These are phyloP conservation scores for Notothenia coriiceps DNA, from an alignment of 2,113 vertebrate genomes.

Conservation along the genomic window DNA sequence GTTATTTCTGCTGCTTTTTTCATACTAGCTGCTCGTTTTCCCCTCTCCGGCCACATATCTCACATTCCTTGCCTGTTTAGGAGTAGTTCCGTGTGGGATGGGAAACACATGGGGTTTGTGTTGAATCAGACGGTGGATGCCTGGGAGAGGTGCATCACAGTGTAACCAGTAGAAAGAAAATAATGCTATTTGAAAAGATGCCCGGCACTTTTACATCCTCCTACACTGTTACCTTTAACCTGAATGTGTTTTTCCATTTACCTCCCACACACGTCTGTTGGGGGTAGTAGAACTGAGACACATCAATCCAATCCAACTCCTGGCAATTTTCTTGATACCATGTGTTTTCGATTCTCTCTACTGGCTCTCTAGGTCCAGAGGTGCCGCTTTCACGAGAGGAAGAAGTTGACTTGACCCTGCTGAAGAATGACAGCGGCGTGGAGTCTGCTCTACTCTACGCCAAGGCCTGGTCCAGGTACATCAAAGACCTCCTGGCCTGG, in stretches of 20 bases:
- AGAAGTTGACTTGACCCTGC: conserved; percentile 90
- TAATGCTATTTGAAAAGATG: conserved; percentile 43
- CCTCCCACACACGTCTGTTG: conserved; percentile 35
- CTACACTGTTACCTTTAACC: conserved; percentile 32
- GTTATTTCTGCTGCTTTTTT: conserved; percentile 78
- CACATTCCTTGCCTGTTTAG: conserved; percentile 78
- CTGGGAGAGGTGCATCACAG: conserved; percentile 43
- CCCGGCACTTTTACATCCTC: conserved; percentile 51
- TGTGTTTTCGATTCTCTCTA: conserved; percentile 28
- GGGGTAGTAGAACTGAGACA: conserved; percentile 35
- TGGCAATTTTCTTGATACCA: background rate
- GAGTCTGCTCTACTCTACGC: conserved; percentile 94
- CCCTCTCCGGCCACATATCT: conserved; percentile 63
- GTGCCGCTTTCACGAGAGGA: conserved; percentile 86
- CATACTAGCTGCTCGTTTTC: conserved; percentile 59
- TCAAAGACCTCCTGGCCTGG: conserved; percentile 94
- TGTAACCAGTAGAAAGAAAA: conserved; percentile 34
- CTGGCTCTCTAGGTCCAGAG: conserved; percentile 57
- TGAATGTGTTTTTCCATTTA: conserved; percentile 23
- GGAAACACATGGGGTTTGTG: conserved; percentile 75
- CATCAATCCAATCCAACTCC: conserved; percentile 5
- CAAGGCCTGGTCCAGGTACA: conserved; percentile 97
- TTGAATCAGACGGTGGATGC: conserved; percentile 54
- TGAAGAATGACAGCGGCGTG: conserved; percentile 92
- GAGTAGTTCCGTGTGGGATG: conserved; percentile 68